These are phyloP conservation scores for Spongilla lacustris DNA, from an alignment of 37 sponge, comb jelly and placozoan species.

Conservation along the genomic window DNA sequence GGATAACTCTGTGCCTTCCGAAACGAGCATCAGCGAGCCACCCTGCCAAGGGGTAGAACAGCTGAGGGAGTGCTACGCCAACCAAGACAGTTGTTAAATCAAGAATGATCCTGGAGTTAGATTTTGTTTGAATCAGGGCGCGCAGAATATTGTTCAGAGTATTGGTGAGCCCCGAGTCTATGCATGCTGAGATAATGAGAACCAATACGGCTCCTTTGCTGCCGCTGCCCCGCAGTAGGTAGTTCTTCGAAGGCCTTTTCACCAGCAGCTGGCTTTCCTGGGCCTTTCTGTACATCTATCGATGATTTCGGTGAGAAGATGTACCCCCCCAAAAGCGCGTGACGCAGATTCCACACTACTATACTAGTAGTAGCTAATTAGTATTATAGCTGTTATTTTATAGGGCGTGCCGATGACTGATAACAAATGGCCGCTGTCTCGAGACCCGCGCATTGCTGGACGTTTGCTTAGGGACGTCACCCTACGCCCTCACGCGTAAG, in stretches of 20 bases:
- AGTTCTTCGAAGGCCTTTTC: neutral
- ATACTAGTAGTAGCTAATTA: too few species aligned
- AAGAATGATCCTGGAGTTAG: neutral
- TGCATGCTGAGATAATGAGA: neutral
- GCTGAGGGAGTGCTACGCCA: neutral
- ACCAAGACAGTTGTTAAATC: neutral
- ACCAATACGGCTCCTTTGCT: conserved; percentile 4
- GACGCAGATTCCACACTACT: too few species aligned
- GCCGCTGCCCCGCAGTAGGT: neutral
- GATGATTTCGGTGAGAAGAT: too few species aligned
- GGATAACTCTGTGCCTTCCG: conserved; percentile 3
- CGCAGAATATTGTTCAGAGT: neutral
- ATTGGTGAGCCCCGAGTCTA: neutral
- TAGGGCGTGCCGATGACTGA: too few species aligned
- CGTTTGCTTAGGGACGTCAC: too few species aligned
- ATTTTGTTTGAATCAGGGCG: neutral
- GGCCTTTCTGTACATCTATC: too few species aligned
- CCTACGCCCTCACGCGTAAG: too few species aligned
- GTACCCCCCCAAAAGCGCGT: too few species aligned
- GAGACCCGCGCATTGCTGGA: too few species aligned
- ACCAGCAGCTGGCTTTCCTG: too few species aligned
- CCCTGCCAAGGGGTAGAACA: conserved; percentile 2
- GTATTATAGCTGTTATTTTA: too few species aligned
- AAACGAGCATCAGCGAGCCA: conserved; percentile 4
- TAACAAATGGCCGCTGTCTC: too few species aligned